Base-by-base conservation (phyloP, 2,888 invertebrate species). In the Sphaeridia pumilis region DNA sequence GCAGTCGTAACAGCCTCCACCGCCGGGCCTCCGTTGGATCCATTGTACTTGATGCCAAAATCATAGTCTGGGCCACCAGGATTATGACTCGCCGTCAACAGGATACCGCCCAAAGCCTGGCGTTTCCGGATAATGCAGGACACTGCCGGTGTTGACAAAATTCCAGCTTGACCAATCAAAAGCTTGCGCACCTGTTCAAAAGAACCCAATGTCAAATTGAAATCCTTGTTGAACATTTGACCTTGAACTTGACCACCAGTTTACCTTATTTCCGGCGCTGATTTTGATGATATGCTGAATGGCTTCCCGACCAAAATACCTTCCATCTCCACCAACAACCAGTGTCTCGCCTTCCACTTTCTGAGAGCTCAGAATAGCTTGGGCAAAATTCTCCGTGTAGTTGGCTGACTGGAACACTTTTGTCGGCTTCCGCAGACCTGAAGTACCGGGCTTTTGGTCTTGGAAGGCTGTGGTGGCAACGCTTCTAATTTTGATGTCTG, bases 41-140 rank as follows among this genome's bases (percentile, higher is more conserved):
- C 88, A 74, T 99, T 99, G 73, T 88, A 98, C 73, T 99, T 99
- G 67, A 99, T 95, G 47, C 98, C 98, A 70, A 98, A 99, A 73
- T 99, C 98, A 61, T 87, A 87, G 68, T 93, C 79, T 5, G 90
- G 89, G 31, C 98, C 98, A 49, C 98, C 98, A 1, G 98, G 98
- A 73, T 99, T 99, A 73, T 99, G 98, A 17, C 94, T 94, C 0
- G 98, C 98, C 0, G 98, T 99, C 38, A 98, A 76, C 36, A 99
- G 86, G 64, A 99, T 95, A 12, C 97, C 98, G 63, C 95, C 95
- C 77, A 70, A 61, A 28, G 87, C 82, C 68, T 84, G 81, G 67
- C 84, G 80, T 70, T 88, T 84, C 52, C 97, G 80, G 67, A 99
- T 98, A 56, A 97, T 76, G 68, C 84, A 83, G 1, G 98, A 98